Evolutionary conservation across 2,797 vertebrate genomes (phyloP), one percentile per base, ranked within the genome.

Genomic region (Galago senegalensis): DNA sequence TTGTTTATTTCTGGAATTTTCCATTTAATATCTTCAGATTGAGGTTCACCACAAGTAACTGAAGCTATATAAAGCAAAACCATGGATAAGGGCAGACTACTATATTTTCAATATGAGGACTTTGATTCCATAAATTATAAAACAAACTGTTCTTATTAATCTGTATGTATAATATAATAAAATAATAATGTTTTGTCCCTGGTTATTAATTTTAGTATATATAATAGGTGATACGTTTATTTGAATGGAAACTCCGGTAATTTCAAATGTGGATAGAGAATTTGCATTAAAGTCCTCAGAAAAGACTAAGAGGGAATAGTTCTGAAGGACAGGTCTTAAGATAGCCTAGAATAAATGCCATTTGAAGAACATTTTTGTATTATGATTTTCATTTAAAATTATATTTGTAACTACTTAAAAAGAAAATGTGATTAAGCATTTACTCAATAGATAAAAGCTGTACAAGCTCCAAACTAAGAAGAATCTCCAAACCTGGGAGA

Each of bases 191-290:
- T 31, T 94, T 14, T 13, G n/a, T 87, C 49, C 53, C 73, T 77
- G 34, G 81, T 91, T n/a, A 89, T 83, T 94, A 70, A 96, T 79
- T 92, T 94, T 93, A 87, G 7, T 16, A 77, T 92, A 67, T 89
- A 87, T 79, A 80, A 61, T 37, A 85, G n/a, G 31, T 60, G 31
- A 63, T 77, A 31, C 79, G 37, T 80, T 89, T 91, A 63, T 53
- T 43, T 76, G 34, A 91, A n/a, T 92, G 43, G 61, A 95, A 89
- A 49, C 65, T 92, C 87, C 92, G 20, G 27, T 63, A 76, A 92
- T 93, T 93, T 67, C 25, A 93, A 89, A 31, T 65, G 25, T 73
- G 29, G 20, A 72, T 13, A 69, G 61, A 91, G n/a, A 91, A 70
- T 65, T 94, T 93, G 17, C n/a, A 79, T 93, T 95, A 80, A 10